Evolutionary conservation across 2,113 vertebrate species (phyloP), one percentile per base, ranked within the genome.

Genomic region (Telmatochromis brichardi): DNA sequence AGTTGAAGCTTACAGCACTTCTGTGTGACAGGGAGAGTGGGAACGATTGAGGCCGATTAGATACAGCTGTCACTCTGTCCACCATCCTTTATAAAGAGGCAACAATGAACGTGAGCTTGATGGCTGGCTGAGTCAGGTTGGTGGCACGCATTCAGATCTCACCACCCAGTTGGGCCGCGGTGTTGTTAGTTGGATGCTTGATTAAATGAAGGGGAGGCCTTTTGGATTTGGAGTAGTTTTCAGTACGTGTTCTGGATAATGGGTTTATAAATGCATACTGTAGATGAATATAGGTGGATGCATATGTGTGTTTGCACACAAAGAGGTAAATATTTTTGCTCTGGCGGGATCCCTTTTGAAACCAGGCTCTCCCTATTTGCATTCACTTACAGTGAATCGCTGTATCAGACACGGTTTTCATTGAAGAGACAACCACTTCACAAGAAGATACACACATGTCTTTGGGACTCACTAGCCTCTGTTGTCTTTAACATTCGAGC

Each of bases 21-120:
- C 91, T 92, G 92, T 92, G 93, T 95, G 95, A 96, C 95, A 93
- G 92, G 86, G 86, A 88, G 91, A 93, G 91, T 86, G 89, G 94
- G 92, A 92, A 83, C 88, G 92, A 95, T 86, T 92, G 92, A 94
- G 93, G 83, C 88, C 83, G 92, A 96, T 96, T 97, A 96, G 96
- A 89, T 95, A 96, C 94, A 96, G 96, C 96, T 96, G 96, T 95
- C 96, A 96, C 88, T 96, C 93, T 80, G 7, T 76, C 89, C 85
- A 55, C 84, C 86, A 51, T 93, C 83, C 90, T 93, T 94, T 93
- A 90, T 90, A 92, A 81, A 28, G 80, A 84, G 5, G 3, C 83
- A 84, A 95, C 95, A 95, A 95, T 93, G 94, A 90, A 84, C 35
- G 14, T 78, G 91, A 86, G 86, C 88, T 88, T 83, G 87, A 90